Base-by-base conservation (phyloP, 2,888 invertebrate genomes). In the Chironomus tentans region DNA sequence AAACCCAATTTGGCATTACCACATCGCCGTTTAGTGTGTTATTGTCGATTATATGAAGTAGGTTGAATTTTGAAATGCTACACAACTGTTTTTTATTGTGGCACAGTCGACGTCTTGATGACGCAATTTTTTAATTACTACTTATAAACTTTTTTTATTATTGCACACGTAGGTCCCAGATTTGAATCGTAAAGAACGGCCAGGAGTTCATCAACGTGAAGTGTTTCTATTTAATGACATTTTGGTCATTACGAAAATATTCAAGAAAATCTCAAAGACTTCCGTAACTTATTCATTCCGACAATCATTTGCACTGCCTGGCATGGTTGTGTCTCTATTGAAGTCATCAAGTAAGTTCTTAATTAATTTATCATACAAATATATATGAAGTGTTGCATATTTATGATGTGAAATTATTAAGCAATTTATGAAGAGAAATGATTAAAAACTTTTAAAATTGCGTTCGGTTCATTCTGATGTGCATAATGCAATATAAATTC, bases 191-290 rank as follows among this genome's bases (percentile, higher is more conserved):
- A 96, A 96, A 84, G 98, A 98, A 82, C 86, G 94, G 4, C 93
- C 95, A 0, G 96, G 96, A 0, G 93, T 96, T 0, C 84, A 84
- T 79, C 84, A 84, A 78, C 83, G 84, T 2, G 84, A 98, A 88
- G 96, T 98, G 78, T 98, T 98, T 86, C 91, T 99, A 18, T 99
- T 99, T 87, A 99, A 99, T 84, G 98, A 99, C 85, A 88, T 98
- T 81, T 88, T 99, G 80, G 94, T 99, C 80, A 96, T 98, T 77
- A 97, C 97, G 65, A 98, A 98, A 86, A 97, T 97, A 81, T 91
- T 97, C 82, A 96, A 95, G 86, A 97, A 97, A 87, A 24, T 65
- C 13, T 97, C 97, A 88, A 97, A 97, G 84, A 95, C 92, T 48
- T 94, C 94, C 28, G 95, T 95, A 77, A 97, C 97, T 13, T 98